Conservation (phyloP, 2,888 invertebrate species). For the Serripes groenlandicus region DNA sequence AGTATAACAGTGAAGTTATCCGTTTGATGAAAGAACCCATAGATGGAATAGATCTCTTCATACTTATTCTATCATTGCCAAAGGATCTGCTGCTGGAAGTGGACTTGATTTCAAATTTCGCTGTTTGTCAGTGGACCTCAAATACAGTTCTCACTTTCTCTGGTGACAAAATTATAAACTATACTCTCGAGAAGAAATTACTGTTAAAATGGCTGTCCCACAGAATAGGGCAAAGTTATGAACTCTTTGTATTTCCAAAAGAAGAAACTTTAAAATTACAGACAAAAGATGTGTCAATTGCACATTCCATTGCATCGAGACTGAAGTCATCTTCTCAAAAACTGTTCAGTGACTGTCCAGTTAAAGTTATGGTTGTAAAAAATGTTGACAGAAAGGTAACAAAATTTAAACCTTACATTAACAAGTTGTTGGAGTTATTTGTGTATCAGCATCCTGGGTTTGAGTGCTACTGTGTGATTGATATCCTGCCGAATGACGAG, state of each 20-base stretch:
- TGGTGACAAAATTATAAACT: neutral
- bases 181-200: slow-evolving; percentile 32
- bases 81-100: slow-evolving; percentile 15
- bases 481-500: slow-evolving; percentile 35
- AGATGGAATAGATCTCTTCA: slow-evolving; percentile 2
- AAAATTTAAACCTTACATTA: slow-evolving; percentile 42
- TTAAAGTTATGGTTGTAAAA: slow-evolving; percentile 41
- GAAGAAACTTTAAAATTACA: slow-evolving; percentile 34
- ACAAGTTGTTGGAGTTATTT: slow-evolving; percentile 29
- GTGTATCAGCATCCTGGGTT: slow-evolving; percentile 27
- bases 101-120: slow-evolving; percentile 29
- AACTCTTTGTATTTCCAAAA: slow-evolving; percentile 39
- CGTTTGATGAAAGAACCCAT: slow-evolving; percentile 7
- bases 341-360: slow-evolving; percentile 24
- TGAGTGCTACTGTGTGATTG: slow-evolving; percentile 45
- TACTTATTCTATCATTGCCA: slow-evolving; percentile 38
- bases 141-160: slow-evolving; percentile 20
- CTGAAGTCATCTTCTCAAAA: slow-evolving; percentile 40
- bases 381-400: slow-evolving; percentile 39
- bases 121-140: slow-evolving; percentile 42
- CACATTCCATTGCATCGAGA: slow-evolving; percentile 28
- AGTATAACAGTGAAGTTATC: slow-evolving; percentile 36
- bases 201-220: slow-evolving; percentile 45
- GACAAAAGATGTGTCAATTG: slow-evolving; percentile 18
- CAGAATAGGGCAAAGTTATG: slow-evolving; percentile 24